Evolutionary conservation across 2,888 invertebrate species (phyloP).

Genomic region (Thera obeliscata): DNA sequence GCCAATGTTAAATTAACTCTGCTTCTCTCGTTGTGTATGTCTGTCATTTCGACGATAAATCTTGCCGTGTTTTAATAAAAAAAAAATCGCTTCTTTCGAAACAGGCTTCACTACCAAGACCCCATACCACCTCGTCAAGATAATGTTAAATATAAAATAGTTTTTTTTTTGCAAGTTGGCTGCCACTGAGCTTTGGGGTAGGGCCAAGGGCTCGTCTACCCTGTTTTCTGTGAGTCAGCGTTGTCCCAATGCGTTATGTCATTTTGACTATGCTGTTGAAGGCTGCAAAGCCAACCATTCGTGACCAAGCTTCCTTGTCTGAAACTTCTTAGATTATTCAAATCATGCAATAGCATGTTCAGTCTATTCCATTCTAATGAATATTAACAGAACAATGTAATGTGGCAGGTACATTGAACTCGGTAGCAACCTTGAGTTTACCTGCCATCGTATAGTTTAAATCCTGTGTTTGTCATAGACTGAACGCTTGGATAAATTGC

Average conservation of each 20-base stretch:
- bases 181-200: background rate
- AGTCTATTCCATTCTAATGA: conserved; percentile 1
- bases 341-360: conserved; percentile 2
- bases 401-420: conserved; percentile 19
- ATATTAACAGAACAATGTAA: conserved; percentile 13
- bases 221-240: background rate
- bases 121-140: no score
- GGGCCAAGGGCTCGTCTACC: background rate
- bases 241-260: background rate
- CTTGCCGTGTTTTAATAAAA: no score
- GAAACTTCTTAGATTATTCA: conserved; percentile 6
- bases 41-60: no score
- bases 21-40: no score
- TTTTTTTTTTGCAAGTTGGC: no score
- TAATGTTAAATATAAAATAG: no score
- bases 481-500: conserved; percentile 5
- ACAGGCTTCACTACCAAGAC: no score
- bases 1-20: no score
- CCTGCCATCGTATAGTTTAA: conserved; percentile 9
- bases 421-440: conserved; percentile 15
- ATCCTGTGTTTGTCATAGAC: background rate
- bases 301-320: background rate
- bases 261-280: background rate
- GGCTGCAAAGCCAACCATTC: background rate
- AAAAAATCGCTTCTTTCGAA: no score